phyloP scores from a whole-genome alignment of 2,113 vertebrate species.

The Macroglossus sobrinus region DNA sequence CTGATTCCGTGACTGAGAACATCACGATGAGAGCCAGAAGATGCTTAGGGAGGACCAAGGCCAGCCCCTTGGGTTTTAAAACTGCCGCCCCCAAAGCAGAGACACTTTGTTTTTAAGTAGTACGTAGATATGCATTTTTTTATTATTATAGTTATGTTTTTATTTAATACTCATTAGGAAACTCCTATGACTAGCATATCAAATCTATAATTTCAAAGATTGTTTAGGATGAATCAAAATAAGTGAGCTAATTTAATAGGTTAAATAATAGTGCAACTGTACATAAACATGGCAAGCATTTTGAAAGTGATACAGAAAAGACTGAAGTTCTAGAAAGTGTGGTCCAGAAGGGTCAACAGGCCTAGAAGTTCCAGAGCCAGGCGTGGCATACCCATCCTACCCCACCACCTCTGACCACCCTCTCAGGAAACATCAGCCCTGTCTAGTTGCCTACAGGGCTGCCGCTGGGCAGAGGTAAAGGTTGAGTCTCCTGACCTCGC shows the following conservation, averaged over 20 bases:
- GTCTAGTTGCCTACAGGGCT: not conserved
- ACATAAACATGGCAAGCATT: not conserved
- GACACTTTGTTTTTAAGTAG: not conserved
- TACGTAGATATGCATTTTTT: not conserved
- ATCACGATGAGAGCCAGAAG: not conserved
- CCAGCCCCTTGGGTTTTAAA: not conserved
- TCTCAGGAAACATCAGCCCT: not conserved
- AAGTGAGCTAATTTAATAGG: not conserved
- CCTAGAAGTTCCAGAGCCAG: not conserved
- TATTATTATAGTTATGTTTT: not conserved
- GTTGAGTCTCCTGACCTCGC: not conserved
- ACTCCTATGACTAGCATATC: not conserved
- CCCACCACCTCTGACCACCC: not conserved
- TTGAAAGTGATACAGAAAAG: not conserved
- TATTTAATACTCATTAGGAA: slow-evolving; percentile 1
- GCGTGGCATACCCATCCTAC: not conserved
- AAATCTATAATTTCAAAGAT: not conserved
- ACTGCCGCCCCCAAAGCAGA: not conserved
- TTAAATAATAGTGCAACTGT: not conserved
- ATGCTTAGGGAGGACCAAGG: not conserved
- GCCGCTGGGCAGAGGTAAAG: not conserved
- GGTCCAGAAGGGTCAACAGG: not conserved
- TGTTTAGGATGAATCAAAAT: not conserved
- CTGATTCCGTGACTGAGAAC: not conserved
- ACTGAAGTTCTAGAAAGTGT: not conserved